Percentiles rank a stretch among this genome's conserved stretches.
Conservation (phyloP, 2,888 invertebrate species). For the Malthinus flaveolus region DNA sequence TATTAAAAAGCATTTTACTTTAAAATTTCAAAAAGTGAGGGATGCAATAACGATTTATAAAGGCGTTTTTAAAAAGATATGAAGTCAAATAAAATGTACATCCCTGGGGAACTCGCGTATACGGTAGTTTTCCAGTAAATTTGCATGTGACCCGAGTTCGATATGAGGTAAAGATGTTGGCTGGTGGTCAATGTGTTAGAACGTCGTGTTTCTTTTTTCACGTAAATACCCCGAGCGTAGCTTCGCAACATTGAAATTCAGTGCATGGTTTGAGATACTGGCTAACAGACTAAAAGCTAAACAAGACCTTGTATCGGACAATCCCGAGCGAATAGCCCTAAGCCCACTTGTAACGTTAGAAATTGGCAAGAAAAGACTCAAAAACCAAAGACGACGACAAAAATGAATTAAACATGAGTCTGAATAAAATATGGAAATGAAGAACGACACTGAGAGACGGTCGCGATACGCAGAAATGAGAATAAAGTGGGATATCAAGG, state of each 20-base stretch:
- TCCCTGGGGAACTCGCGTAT: constrained; percentile 20
- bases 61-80: constrained; percentile 19
- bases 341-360: constrained; percentile 36
- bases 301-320: constrained; percentile 40
- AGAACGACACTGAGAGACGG: constrained; percentile 41
- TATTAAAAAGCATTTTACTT: background rate
- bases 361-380: constrained; percentile 40
- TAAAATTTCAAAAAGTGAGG: background rate
- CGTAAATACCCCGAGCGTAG: constrained; percentile 12
- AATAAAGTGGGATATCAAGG: constrained; percentile 37
- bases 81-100: constrained; percentile 25
- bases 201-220: constrained; percentile 15
- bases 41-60: too few species aligned
- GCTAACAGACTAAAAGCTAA: constrained; percentile 38
- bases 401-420: constrained; percentile 53
- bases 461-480: constrained; percentile 36
- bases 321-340: constrained; percentile 37
- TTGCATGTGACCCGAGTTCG: constrained; percentile 26
- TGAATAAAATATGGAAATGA: constrained; percentile 53
- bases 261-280: constrained; percentile 31
- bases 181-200: constrained; percentile 16
- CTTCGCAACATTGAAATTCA: constrained; percentile 32
- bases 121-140: constrained; percentile 24
- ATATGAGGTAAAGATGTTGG: constrained; percentile 14
- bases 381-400: constrained; percentile 43